phyloP scores from a whole-genome alignment of 2,888 invertebrate genomes.

The Leptinotarsa peninsularis region DNA sequence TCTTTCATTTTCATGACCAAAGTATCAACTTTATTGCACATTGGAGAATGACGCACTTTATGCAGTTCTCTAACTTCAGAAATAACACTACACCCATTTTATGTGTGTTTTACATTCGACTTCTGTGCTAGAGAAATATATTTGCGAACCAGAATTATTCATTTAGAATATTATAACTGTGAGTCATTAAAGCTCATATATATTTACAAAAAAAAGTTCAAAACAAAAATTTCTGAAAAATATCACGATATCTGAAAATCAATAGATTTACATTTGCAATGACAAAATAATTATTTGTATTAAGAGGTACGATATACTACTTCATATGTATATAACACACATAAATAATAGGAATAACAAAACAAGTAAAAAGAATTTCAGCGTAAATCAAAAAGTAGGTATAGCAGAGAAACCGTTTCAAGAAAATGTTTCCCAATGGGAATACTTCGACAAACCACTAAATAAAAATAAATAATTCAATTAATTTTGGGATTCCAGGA shows the following conservation, averaged over 20 bases:
- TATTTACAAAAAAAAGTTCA: conserved; percentile 19
- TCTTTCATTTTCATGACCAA: conserved; percentile 39
- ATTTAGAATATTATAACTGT: not conserved
- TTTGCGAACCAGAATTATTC: not conserved
- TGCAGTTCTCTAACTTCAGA: conserved; percentile 28
- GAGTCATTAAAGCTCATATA: not conserved
- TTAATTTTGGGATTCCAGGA: not conserved
- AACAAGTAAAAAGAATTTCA: conserved; percentile 1
- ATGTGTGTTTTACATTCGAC: not conserved
- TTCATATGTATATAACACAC: conserved; percentile 4
- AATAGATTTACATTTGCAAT: conserved; percentile 1
- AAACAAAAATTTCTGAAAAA: conserved; percentile 8
- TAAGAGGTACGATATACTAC: not conserved
- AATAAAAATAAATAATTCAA: not conserved
- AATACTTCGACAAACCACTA: not conserved
- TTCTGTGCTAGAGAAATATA: conserved; percentile 1
- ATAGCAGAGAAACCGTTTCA: not conserved
- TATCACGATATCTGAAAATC: conserved; percentile 7
- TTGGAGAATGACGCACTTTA: conserved; percentile 37
- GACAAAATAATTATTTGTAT: conserved; percentile 2
- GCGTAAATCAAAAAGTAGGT: conserved; percentile 2
- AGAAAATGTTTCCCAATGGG: not conserved
- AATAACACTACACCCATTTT: not conserved
- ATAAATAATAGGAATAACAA: conserved; percentile 8
- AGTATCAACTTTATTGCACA: conserved; percentile 46